A percentile compares a stretch with the other conserved stretches of the same genome.
Evolutionary conservation across 2,888 invertebrate genomes (phyloP).

Genomic region (Synergus umbraculus): DNA sequence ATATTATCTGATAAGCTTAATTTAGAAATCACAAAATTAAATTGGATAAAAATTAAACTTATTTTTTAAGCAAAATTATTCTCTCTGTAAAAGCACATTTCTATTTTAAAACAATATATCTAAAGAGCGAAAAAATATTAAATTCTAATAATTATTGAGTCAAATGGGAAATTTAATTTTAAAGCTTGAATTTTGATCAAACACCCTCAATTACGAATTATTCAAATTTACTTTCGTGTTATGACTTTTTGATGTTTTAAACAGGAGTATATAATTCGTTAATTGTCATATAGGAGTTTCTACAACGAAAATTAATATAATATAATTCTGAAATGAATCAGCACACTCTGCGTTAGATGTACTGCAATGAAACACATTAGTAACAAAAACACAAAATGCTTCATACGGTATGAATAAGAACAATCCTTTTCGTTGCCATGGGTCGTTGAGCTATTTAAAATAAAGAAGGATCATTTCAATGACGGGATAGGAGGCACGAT

Average conservation of each 20-base stretch:
- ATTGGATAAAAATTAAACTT: no score
- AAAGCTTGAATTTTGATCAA: background rate
- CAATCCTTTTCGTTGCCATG: conserved; percentile 28
- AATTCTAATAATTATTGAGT: background rate
- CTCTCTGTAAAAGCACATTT: no score
- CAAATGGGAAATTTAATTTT: no score
- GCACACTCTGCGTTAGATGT: conserved; percentile 38
- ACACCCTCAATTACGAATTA: background rate
- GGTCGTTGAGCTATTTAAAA: conserved; percentile 3
- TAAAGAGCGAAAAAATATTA: background rate
- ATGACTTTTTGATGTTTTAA: background rate
- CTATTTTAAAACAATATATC: background rate
- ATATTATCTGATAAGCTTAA: background rate
- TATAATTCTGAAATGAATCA: conserved; percentile 16
- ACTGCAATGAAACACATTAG: conserved; percentile 40
- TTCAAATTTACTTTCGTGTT: background rate
- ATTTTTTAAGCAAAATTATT: background rate
- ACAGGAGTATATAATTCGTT: background rate
- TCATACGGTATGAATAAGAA: conserved; percentile 22
- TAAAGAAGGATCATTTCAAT: background rate
- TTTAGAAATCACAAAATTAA: background rate
- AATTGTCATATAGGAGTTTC: background rate
- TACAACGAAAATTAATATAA: background rate
- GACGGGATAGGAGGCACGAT: conserved; percentile 10
- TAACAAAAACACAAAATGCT: conserved; percentile 30